Conservation (phyloP, 2,797 vertebrate species). For the Harpia harpyja region DNA sequence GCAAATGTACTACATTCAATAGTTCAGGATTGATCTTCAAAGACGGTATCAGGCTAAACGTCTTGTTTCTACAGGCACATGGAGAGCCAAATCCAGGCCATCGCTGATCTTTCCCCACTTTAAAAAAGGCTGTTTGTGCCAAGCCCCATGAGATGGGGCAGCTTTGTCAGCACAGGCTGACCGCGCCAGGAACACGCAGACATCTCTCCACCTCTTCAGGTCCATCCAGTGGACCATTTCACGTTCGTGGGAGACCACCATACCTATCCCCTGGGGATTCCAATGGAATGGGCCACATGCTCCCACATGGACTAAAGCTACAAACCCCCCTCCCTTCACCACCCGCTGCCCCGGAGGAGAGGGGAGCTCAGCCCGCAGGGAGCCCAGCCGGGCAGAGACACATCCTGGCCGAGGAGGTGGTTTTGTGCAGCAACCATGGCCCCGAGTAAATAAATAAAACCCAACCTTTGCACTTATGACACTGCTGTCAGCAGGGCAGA, state of each 20-base stretch:
- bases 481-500: background rate
- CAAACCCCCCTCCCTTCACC: background rate
- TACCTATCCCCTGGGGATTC: background rate
- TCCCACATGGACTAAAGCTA: background rate
- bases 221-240: background rate
- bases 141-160: background rate
- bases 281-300: accelerated
- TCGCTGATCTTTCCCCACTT: background rate
- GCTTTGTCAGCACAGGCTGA: background rate
- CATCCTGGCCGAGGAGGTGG: background rate
- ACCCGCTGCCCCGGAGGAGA: background rate
- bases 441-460: background rate
- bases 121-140: background rate
- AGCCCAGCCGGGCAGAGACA: background rate
- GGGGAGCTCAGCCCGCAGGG: background rate
- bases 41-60: accelerated
- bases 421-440: background rate
- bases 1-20: background rate
- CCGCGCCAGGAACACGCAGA: accelerated
- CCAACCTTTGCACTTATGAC: conserved; percentile 3
- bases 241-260: background rate
- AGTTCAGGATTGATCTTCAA: background rate
- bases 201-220: background rate
- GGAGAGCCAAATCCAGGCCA: background rate
- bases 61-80: background rate